Evolutionary conservation across 35 echinoderm and acorn worm species (phyloP).

Genomic region (Amphiura filiformis): DNA sequence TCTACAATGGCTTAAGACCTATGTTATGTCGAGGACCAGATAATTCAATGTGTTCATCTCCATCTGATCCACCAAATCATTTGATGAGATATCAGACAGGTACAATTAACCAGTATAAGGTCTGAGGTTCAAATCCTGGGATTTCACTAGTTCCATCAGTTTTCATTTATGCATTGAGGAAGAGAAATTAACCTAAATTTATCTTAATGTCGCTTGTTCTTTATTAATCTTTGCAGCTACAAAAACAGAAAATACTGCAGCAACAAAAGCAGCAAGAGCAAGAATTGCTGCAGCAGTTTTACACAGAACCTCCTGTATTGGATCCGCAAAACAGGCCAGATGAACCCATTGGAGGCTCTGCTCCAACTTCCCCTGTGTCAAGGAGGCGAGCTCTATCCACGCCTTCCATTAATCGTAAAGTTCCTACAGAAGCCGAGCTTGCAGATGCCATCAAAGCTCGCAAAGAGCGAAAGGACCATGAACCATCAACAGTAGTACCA

Average conservation of each 20-base stretch:
- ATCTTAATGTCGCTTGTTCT: too few relatives aligned
- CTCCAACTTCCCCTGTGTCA: conserved; percentile 35
- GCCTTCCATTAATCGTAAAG: conserved; percentile 42
- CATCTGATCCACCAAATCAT: too few relatives aligned
- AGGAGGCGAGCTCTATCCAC: conserved; percentile 55
- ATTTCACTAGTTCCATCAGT: too few relatives aligned
- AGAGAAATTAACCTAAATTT: too few relatives aligned
- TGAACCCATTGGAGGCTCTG: neutral
- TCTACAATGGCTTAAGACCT: too few relatives aligned
- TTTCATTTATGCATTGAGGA: too few relatives aligned
- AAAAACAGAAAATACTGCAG: neutral
- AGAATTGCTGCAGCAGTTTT: neutral
- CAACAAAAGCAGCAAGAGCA: neutral
- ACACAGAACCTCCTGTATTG: neutral
- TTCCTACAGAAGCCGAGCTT: conserved; percentile 48
- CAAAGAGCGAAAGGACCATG: conserved; percentile 29
- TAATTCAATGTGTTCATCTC: too few relatives aligned
- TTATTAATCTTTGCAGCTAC: too few relatives aligned
- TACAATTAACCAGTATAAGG: too few relatives aligned
- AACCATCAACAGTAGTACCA: neutral
- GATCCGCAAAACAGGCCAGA: neutral
- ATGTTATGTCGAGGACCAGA: too few relatives aligned
- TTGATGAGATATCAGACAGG: too few relatives aligned
- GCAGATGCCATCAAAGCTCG: conserved; percentile 50
- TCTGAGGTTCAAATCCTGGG: too few relatives aligned